Conservation (phyloP, 2,797 vertebrate species). For the Neostethus bicornis region DNA sequence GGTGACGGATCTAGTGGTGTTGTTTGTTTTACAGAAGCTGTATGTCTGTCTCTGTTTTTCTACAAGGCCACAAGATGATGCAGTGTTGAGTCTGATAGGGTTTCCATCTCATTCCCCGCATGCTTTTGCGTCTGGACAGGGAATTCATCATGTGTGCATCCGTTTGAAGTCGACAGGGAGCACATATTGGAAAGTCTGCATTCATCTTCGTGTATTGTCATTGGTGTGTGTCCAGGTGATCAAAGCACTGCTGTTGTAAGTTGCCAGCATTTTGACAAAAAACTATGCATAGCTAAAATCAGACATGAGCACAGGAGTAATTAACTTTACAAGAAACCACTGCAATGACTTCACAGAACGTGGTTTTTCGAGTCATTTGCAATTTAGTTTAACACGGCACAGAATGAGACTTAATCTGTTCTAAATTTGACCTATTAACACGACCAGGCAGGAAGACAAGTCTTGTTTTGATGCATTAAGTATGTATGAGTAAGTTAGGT, state of each 20-base stretch:
- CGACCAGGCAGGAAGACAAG: slow-evolving; percentile 31
- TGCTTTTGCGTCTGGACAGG: slow-evolving; percentile 75
- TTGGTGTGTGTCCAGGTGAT: slow-evolving; percentile 73
- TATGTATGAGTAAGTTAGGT: slow-evolving; percentile 49
- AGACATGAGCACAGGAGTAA: slow-evolving; percentile 60
- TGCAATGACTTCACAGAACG: slow-evolving; percentile 69
- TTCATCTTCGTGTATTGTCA: slow-evolving; percentile 71
- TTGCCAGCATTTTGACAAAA: slow-evolving; percentile 58
- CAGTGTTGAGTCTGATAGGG: slow-evolving; percentile 64
- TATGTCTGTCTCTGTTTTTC: slow-evolving; percentile 33
- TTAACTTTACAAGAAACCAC: slow-evolving; percentile 70
- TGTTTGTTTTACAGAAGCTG: slow-evolving; percentile 53
- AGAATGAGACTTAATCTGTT: slow-evolving; percentile 56
- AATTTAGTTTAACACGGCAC: slow-evolving; percentile 66
- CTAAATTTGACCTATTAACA: slow-evolving; percentile 59
- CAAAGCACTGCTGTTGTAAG: slow-evolving; percentile 57
- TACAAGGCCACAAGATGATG: slow-evolving; percentile 46
- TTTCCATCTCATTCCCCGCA: slow-evolving; percentile 77
- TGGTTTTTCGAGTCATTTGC: slow-evolving; percentile 59
- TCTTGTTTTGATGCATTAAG: slow-evolving; percentile 44
- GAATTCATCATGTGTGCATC: slow-evolving; percentile 68
- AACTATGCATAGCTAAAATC: slow-evolving; percentile 63
- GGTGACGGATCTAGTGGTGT: slow-evolving; percentile 52
- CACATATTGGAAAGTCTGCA: slow-evolving; percentile 73
- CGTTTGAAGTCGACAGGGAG: slow-evolving; percentile 72